phyloP scores from a whole-genome alignment of 2,888 invertebrate genomes.

The Eupithecia insigniata region DNA sequence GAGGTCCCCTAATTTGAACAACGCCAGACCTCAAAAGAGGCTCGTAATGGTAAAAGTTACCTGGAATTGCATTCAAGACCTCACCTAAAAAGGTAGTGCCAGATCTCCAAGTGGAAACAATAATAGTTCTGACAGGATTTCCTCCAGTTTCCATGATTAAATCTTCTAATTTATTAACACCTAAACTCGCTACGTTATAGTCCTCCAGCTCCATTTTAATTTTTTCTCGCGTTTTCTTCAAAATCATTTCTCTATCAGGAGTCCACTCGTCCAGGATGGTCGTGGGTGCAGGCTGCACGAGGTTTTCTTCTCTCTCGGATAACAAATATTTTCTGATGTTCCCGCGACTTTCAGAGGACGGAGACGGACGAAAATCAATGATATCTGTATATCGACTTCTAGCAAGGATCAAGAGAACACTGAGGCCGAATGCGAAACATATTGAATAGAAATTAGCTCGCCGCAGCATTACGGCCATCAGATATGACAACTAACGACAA shows the following conservation, averaged over 20 bases:
- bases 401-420: constrained; percentile 81
- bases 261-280: constrained; percentile 67
- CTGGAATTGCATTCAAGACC: constrained; percentile 92
- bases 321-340: constrained; percentile 84
- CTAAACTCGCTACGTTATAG: constrained; percentile 70
- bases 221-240: constrained; percentile 70
- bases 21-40: constrained; percentile 93
- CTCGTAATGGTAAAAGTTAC: constrained; percentile 95
- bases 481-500: constrained; percentile 44
- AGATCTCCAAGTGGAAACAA: constrained; percentile 95
- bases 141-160: constrained; percentile 88
- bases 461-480: constrained; percentile 77
- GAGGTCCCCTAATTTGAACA: constrained; percentile 90
- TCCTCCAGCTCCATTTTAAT: constrained; percentile 70
- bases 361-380: constrained; percentile 78
- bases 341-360: constrained; percentile 72
- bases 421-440: constrained; percentile 82
- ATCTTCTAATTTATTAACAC: constrained; percentile 85
- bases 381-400: constrained; percentile 83
- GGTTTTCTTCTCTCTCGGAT: constrained; percentile 80
- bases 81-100: constrained; percentile 96
- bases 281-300: constrained; percentile 65
- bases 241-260: constrained; percentile 68
- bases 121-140: constrained; percentile 89
- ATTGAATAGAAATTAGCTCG: constrained; percentile 81